Conservation (phyloP, 1,140 invertebrate genomes). For the Bombus soroeensis region DNA sequence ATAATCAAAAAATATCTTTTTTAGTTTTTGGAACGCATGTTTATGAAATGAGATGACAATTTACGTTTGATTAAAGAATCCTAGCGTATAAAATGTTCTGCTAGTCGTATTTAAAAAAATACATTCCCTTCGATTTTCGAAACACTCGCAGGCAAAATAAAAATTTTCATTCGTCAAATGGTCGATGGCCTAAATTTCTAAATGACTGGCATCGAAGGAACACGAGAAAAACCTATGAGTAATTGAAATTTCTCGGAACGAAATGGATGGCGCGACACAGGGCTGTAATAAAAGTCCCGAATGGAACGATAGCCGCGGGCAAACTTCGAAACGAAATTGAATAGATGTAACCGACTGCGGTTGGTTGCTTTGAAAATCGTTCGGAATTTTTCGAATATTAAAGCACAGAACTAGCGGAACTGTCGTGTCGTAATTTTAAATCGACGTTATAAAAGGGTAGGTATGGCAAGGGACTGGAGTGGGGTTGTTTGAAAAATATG, state of each 20-base stretch:
- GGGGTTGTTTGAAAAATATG: background rate
- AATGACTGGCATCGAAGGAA: background rate
- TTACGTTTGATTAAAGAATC: too few species aligned
- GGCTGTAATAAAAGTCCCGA: conserved; percentile 10
- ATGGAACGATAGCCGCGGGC: background rate
- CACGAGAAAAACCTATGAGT: background rate
- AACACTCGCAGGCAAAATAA: background rate
- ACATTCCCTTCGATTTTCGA: background rate
- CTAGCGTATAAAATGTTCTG: too few species aligned
- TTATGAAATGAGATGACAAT: too few species aligned
- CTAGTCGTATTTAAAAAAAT: background rate
- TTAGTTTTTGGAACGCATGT: too few species aligned
- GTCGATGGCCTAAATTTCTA: background rate
- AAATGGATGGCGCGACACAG: too few species aligned
- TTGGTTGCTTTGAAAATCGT: background rate
- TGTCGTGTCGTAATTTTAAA: background rate
- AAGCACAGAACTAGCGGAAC: background rate
- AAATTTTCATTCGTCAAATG: background rate
- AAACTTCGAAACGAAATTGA: conserved; percentile 6
- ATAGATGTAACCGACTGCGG: background rate
- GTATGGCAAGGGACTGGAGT: too few species aligned
- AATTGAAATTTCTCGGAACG: conserved; percentile 23
- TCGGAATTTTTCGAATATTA: background rate
- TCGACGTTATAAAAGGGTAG: background rate
- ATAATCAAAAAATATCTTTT: too few species aligned